Evolutionary conservation across 2,888 invertebrate species (phyloP).

Genomic region (Tetrapedia diversipes): DNA sequence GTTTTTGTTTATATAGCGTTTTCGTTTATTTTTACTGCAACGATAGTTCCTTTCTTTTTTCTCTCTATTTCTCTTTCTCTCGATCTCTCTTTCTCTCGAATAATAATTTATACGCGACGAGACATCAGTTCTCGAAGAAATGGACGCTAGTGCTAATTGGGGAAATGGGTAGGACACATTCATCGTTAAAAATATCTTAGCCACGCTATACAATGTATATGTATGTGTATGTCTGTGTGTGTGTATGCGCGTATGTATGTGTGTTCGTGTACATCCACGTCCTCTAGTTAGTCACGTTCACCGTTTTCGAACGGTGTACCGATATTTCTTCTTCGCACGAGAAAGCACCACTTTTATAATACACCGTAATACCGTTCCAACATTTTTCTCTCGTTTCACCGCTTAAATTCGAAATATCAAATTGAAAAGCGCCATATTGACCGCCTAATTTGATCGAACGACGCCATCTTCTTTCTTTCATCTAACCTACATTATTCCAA

Average conservation of each 20-base stretch:
- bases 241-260: conserved; percentile 10
- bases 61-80: not conserved
- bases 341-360: conserved; percentile 76
- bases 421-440: conserved; percentile 30
- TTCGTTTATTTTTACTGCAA: conserved; percentile 1
- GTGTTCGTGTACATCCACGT: conserved; percentile 31
- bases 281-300: conserved; percentile 57
- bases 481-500: not conserved
- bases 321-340: conserved; percentile 61
- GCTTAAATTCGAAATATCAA: conserved; percentile 56
- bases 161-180: conserved; percentile 65
- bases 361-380: conserved; percentile 59
- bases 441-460: not conserved
- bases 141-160: conserved; percentile 59
- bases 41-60: not conserved
- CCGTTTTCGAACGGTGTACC: conserved; percentile 59
- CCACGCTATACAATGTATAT: conserved; percentile 61
- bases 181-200: conserved; percentile 75
- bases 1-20: conserved; percentile 1
- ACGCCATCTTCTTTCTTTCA: not conserved
- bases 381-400: conserved; percentile 18
- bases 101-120: conserved; percentile 39
- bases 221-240: not conserved
- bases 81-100: conserved; percentile 12
- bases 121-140: conserved; percentile 53